These are phyloP conservation scores for Saturnia japonica DNA, from an alignment of 2,888 invertebrate genomes.

Conservation along the genomic window DNA sequence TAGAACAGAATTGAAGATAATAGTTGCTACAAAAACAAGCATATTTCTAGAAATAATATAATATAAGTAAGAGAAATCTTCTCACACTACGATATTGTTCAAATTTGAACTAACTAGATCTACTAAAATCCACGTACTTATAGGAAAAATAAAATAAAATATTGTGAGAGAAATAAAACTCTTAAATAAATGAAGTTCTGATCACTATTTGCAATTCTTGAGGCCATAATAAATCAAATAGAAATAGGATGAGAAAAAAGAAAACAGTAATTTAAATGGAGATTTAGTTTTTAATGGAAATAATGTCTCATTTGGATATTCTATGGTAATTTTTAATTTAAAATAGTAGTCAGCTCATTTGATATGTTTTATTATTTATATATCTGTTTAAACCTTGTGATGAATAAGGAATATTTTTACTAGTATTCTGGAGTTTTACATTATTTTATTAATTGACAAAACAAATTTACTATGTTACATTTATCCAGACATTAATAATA, in stretches of 20 bases:
- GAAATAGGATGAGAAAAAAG: background rate
- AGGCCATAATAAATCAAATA: constrained; percentile 40
- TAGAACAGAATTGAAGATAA: background rate
- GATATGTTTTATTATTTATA: background rate
- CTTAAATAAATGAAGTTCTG: background rate
- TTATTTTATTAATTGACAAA: no score
- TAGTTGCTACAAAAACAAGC: background rate
- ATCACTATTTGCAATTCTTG: background rate
- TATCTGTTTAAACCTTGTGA: background rate
- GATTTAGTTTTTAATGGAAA: background rate
- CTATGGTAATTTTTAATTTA: background rate
- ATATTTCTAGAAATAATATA: background rate
- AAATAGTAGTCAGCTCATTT: background rate
- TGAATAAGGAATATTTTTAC: background rate
- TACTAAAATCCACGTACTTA: background rate
- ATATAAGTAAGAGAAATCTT: background rate
- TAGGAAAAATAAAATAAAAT: background rate
- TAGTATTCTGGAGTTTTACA: no score
- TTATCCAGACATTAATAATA: no score
- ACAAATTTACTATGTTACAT: no score
- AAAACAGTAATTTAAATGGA: background rate
- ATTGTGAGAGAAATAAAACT: background rate
- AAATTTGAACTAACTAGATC: background rate
- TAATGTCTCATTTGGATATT: background rate
- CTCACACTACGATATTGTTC: no score